These are phyloP conservation scores for Catalaphyllia jardinei DNA, from an alignment of 64 coral and sea anemone species.

Conservation along the genomic window DNA sequence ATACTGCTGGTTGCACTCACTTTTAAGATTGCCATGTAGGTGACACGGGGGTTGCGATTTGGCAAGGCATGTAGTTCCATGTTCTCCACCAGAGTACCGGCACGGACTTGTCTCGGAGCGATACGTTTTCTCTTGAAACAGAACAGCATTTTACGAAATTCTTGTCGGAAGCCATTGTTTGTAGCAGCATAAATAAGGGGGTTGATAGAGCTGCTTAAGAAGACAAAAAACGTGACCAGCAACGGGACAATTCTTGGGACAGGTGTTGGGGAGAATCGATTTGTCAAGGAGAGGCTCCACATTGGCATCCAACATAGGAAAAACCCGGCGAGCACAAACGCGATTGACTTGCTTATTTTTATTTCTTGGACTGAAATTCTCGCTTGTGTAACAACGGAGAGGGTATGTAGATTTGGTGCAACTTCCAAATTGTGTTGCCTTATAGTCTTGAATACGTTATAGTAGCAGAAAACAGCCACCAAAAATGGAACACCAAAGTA, in stretches of 20 bases:
- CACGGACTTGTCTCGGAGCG: not conserved
- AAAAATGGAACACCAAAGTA: conserved; percentile 12
- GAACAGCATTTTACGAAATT: conserved; percentile 9
- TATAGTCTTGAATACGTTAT: not conserved
- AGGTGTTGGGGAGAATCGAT: not conserved
- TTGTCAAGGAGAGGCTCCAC: not conserved
- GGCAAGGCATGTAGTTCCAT: not conserved
- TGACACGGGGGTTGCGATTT: not conserved
- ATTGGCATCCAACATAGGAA: conserved; percentile 13
- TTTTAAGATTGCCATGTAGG: not conserved
- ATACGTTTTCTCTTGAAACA: not conserved
- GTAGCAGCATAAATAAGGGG: conserved; percentile 21
- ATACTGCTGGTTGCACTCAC: not conserved
- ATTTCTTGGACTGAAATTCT: conserved; percentile 18
- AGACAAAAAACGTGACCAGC: conserved; percentile 1
- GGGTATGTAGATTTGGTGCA: not conserved
- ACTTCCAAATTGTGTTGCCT: not conserved
- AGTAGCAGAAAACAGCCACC: conserved; percentile 5
- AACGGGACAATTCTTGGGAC: not conserved
- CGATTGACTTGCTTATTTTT: conserved; percentile 8
- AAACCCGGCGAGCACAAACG: not conserved
- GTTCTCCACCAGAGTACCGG: not conserved
- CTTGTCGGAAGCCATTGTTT: not conserved
- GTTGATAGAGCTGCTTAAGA: conserved; percentile 16
- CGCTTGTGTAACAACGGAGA: not conserved